Evolutionary conservation across 2,113 vertebrate species (phyloP).

Genomic region (Solenodon paradoxus): DNA sequence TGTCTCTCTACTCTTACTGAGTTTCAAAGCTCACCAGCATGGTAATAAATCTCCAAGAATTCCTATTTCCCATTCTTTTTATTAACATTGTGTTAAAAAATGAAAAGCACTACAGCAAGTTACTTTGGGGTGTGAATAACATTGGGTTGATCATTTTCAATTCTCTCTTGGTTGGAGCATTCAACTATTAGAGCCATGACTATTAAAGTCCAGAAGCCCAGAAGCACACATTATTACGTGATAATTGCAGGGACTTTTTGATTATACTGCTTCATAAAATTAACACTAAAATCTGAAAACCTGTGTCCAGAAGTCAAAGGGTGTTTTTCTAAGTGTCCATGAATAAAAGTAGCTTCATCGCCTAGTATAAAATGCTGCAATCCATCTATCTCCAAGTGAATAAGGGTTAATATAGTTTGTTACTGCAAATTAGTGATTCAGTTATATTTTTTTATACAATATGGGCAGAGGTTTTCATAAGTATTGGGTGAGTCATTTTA

Average conservation of each 20-base stretch:
- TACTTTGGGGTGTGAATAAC: conserved; percentile 28
- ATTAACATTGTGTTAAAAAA: background rate
- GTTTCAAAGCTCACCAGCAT: background rate
- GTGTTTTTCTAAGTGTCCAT: conserved; percentile 48
- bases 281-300: conserved; percentile 64
- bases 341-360: background rate
- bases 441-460: conserved; percentile 72
- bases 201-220: conserved; percentile 64
- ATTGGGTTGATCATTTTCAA: conserved; percentile 32
- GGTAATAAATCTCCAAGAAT: background rate
- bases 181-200: conserved; percentile 47
- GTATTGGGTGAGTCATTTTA: conserved; percentile 62
- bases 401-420: background rate
- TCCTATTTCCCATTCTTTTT: background rate
- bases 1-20: background rate
- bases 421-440: conserved; percentile 51
- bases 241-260: conserved; percentile 73
- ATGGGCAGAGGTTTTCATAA: conserved; percentile 46
- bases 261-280: conserved; percentile 69
- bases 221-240: conserved; percentile 71
- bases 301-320: conserved; percentile 69
- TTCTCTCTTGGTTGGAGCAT: background rate
- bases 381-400: conserved; percentile 53
- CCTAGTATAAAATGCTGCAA: conserved; percentile 41
- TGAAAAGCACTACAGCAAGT: background rate